Evolutionary conservation across 2,888 invertebrate species (phyloP), one percentile per base, ranked within the genome.

Genomic region (Timandra comae): DNA sequence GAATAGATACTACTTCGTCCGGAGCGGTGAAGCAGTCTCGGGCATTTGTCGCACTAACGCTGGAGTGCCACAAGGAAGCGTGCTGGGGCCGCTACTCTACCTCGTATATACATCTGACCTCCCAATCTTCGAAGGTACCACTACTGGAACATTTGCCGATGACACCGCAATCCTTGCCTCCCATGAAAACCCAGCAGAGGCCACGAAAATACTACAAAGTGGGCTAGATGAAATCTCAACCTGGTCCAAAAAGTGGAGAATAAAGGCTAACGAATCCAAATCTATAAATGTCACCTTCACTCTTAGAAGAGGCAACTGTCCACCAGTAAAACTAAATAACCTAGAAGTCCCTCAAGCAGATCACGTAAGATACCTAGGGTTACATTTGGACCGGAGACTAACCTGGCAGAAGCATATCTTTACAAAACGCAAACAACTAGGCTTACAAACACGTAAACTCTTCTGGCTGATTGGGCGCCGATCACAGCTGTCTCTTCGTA

Each of bases 361-460:
- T 7, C 25, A 29, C 9, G 49, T 40, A 1, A 51, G 37, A 27
- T 52, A 50, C 30, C 21, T 48, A 2, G 45, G 41, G 2, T 35
- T 49, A 26, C 41, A 52, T 12, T 30, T 50, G 2, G 45, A 47
- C 21, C 21, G 39, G 9, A 27, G 32, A 11, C 33, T 46, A 0
- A 45, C 41, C 7, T 49, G 45, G 46, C 28, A 29, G 25, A 49
- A 42, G 11, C 45, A 51, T 19, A 49, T 49, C 5, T 40, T 30
- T 21, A 35, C 28, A 7, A 47, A 49, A 12, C 25, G 40, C 3
- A 31, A 35, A 29, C 26, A 38, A 22, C 33, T 43, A 2, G 30
- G 34, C n/a, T 8, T 29, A 7, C 13, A 29, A 24, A 11, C 38
- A 0, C 12, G 39, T 4, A 23, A 12, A 1, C 12, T 41, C 16